phyloP scores from a whole-genome alignment of 1,140 invertebrate genomes.

The Galleria mellonella region DNA sequence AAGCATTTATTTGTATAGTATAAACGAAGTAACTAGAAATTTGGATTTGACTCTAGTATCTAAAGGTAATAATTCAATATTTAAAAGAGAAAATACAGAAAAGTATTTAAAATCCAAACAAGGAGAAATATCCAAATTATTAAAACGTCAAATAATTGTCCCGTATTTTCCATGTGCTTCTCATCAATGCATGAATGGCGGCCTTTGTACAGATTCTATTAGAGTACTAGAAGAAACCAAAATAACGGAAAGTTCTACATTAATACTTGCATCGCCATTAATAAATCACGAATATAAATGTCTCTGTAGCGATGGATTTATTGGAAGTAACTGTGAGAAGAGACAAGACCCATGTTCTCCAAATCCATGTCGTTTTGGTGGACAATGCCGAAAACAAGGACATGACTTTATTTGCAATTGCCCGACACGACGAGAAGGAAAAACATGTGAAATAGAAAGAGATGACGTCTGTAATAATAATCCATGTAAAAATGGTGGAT shows the following conservation, averaged over 20 bases:
- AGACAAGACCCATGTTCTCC: conserved; percentile 93
- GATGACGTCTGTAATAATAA: conserved; percentile 88
- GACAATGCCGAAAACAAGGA: conserved; percentile 87
- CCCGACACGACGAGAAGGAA: conserved; percentile 84
- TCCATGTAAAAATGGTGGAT: conserved; percentile 92
- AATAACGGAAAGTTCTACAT: conserved; percentile 84
- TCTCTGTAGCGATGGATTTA: conserved; percentile 86
- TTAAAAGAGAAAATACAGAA: conserved; percentile 76
- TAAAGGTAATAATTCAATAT: conserved; percentile 74
- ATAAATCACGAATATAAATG: conserved; percentile 86
- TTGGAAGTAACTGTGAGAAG: conserved; percentile 85
- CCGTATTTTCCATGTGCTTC: conserved; percentile 84
- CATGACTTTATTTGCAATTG: conserved; percentile 90
- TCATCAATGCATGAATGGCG: conserved; percentile 84
- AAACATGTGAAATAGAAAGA: conserved; percentile 87
- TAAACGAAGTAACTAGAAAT: conserved; percentile 79
- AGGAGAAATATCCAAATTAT: conserved; percentile 76
- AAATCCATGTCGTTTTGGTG: conserved; percentile 89
- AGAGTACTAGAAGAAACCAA: conserved; percentile 79
- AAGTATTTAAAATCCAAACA: conserved; percentile 79
- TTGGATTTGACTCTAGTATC: conserved; percentile 84
- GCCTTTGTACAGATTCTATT: conserved; percentile 83
- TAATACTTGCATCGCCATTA: conserved; percentile 88
- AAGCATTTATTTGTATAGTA: conserved; percentile 81
- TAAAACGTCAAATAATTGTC: conserved; percentile 75